phyloP scores from a whole-genome alignment of 2,888 invertebrate species.

The Thereva unica region DNA sequence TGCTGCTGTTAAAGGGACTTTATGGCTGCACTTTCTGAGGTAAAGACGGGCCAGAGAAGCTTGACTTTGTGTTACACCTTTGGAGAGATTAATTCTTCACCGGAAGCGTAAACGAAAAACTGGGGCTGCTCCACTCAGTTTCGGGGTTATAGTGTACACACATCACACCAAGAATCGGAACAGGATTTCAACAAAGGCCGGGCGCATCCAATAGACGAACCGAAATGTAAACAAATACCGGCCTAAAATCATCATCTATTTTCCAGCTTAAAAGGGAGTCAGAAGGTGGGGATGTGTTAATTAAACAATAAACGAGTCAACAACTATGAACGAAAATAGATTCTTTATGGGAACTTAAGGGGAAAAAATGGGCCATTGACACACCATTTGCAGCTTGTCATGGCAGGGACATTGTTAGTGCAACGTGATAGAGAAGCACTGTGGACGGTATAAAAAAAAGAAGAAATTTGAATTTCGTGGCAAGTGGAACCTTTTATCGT shows the following conservation, averaged over 20 bases:
- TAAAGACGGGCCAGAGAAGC: too few species aligned
- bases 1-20: too few species aligned
- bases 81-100: too few species aligned
- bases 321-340: conserved; percentile 23
- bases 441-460: not conserved
- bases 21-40: too few species aligned
- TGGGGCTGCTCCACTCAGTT: too few species aligned
- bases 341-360: conserved; percentile 24
- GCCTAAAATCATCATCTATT: conserved; percentile 10
- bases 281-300: conserved; percentile 28
- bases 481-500: not conserved
- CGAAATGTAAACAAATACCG: conserved; percentile 19
- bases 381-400: conserved; percentile 19
- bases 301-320: conserved; percentile 32
- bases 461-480: not conserved
- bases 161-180: too few species aligned
- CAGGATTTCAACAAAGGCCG: conserved; percentile 7
- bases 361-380: conserved; percentile 25
- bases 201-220: conserved; percentile 3
- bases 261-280: not conserved
- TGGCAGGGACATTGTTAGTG: not conserved
- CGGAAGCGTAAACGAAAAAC: too few species aligned
- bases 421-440: not conserved
- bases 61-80: too few species aligned
- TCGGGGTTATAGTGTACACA: too few species aligned